These are phyloP conservation scores for Melanotaenia parkinsoni DNA, from an alignment of 2,797 vertebrate genomes.

Conservation along the genomic window DNA sequence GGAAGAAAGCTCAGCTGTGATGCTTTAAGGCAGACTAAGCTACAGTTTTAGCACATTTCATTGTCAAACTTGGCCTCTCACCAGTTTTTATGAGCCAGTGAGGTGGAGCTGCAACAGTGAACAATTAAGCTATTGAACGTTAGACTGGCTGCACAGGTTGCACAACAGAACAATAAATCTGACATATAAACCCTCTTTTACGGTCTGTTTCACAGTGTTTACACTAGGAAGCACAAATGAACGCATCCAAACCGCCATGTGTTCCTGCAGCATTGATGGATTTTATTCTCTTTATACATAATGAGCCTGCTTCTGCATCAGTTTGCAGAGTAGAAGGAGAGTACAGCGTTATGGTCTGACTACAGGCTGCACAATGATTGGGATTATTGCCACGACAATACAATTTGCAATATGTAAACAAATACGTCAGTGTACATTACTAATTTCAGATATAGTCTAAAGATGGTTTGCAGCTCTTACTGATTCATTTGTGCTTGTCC, in stretches of 20 bases:
- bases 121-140: not conserved
- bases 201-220: not conserved
- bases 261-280: not conserved
- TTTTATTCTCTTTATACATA: not conserved
- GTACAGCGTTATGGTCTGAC: not conserved
- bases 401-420: not conserved
- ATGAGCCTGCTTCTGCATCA: not conserved
- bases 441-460: not conserved
- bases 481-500: too few species aligned
- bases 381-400: not conserved
- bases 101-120: not conserved
- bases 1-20: not conserved
- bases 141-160: not conserved
- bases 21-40: not conserved
- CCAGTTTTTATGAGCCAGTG: not conserved
- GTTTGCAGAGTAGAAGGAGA: not conserved
- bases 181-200: not conserved
- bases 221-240: not conserved
- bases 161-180: not conserved
- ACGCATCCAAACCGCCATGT: not conserved
- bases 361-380: too few species aligned
- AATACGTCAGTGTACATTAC: not conserved
- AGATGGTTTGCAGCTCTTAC: not conserved
- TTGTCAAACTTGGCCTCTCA: not conserved
- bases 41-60: not conserved